Conservation (phyloP, 2,113 vertebrate species). For the Bubalus kerabau region DNA sequence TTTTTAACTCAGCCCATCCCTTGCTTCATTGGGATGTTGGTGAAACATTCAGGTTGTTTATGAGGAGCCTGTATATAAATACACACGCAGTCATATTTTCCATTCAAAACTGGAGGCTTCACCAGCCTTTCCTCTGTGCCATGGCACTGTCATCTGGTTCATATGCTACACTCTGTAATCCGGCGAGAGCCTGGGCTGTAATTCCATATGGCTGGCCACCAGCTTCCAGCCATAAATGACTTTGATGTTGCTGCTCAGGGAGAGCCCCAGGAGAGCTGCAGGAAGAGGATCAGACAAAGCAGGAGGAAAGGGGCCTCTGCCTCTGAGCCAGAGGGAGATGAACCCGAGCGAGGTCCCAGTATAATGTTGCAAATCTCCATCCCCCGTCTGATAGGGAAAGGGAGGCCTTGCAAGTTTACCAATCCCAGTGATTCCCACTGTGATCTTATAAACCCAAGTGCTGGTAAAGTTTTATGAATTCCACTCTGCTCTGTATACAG, state of each 20-base stretch:
- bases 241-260: constrained; percentile 51
- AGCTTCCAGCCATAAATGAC: constrained; percentile 54
- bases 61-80: constrained; percentile 59
- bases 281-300: constrained; percentile 22
- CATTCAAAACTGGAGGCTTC: constrained; percentile 41
- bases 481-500: constrained; percentile 34
- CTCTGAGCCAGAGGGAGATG: neutral
- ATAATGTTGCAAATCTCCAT: neutral
- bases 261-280: constrained; percentile 33
- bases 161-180: constrained; percentile 57
- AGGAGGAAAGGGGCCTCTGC: neutral
- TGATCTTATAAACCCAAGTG: neutral
- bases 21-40: constrained; percentile 40
- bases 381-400: neutral
- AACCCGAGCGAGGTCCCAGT: neutral
- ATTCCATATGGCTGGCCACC: constrained; percentile 69
- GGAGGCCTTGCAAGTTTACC: neutral
- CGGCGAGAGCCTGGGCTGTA: constrained; percentile 55
- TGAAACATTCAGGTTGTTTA: constrained; percentile 64
- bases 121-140: constrained; percentile 21
- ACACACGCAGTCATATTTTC: constrained; percentile 63
- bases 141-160: constrained; percentile 55
- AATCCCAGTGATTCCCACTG: neutral
- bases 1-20: constrained; percentile 51
- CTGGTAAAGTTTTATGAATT: constrained; percentile 42